Percentiles rank a stretch among this genome's conserved stretches.
Evolutionary conservation across 2,888 invertebrate species (phyloP).

Genomic region (Stictocephala bisonia): DNA sequence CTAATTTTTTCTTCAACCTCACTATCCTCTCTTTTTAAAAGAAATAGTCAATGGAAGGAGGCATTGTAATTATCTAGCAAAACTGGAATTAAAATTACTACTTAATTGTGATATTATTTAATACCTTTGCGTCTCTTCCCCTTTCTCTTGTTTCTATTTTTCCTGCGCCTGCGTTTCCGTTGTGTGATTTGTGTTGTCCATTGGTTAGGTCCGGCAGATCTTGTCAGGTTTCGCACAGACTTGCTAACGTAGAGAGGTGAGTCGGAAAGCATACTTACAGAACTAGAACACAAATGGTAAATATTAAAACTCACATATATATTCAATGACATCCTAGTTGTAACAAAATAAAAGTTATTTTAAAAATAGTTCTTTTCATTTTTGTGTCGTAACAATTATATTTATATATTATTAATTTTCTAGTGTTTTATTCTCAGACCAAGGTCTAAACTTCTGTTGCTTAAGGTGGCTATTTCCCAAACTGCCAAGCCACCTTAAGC

Average conservation of each 20-base stretch:
- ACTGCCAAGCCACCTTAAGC: too few species aligned
- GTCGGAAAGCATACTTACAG: constrained; percentile 56
- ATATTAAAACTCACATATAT: too few species aligned
- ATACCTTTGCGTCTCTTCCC: constrained; percentile 57
- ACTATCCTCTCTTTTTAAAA: background rate
- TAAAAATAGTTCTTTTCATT: too few species aligned
- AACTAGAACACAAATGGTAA: constrained; percentile 55
- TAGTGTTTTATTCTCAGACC: too few species aligned
- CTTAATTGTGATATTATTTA: background rate
- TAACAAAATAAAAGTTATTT: too few species aligned
- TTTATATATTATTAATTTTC: too few species aligned
- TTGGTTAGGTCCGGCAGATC: constrained; percentile 35
- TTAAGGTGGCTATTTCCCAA: too few species aligned
- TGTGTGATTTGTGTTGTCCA: constrained; percentile 34
- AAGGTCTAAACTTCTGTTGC: too few species aligned
- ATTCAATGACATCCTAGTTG: too few species aligned
- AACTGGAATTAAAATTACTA: background rate
- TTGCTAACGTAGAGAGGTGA: constrained; percentile 60
- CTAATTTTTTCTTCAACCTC: too few species aligned
- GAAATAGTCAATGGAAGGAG: background rate
- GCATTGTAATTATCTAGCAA: background rate
- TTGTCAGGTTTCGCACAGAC: constrained; percentile 46
- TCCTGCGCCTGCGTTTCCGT: constrained; percentile 54
- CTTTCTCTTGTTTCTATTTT: constrained; percentile 61
- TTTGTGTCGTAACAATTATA: too few species aligned